Evolutionary conservation across 2,797 vertebrate genomes (phyloP).

Genomic region (Acropternis orthonyx): DNA sequence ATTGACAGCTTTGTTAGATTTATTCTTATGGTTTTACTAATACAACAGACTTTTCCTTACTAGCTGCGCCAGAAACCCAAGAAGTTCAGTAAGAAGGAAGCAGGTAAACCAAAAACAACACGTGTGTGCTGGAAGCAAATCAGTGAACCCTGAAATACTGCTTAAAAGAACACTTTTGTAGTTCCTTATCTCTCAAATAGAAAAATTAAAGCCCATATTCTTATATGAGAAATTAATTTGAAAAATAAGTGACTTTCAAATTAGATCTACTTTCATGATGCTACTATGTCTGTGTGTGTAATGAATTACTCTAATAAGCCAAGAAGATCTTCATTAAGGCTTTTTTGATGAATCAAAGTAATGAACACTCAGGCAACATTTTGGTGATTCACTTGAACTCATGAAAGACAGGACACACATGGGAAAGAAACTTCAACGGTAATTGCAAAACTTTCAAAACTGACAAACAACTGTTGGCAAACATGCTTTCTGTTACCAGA

Average conservation of each 20-base stretch:
- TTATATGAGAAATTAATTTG: not conserved
- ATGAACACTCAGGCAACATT: not conserved
- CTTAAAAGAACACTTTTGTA: not conserved
- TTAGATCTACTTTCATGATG: not conserved
- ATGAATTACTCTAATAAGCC: not conserved
- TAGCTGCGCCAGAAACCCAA: not conserved
- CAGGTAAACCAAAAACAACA: not conserved
- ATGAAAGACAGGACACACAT: rapidly evolving
- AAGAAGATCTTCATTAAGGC: not conserved
- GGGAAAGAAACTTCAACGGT: not conserved
- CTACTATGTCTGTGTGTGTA: not conserved
- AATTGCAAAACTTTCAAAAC: not conserved
- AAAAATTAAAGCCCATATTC: not conserved
- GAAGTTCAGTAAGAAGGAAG: not conserved
- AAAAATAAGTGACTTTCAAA: not conserved
- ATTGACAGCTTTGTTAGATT: not conserved
- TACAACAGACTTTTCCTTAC: not conserved
- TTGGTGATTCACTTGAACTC: not conserved
- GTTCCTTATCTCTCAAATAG: not conserved
- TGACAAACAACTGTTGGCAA: not conserved
- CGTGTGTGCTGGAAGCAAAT: not conserved
- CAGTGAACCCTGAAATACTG: not conserved
- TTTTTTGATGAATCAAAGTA: not conserved
- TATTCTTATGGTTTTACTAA: not conserved
- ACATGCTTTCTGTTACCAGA: not conserved